phyloP scores from a whole-genome alignment of 2,797 vertebrate genomes.

The Geotrypetes seraphini region DNA sequence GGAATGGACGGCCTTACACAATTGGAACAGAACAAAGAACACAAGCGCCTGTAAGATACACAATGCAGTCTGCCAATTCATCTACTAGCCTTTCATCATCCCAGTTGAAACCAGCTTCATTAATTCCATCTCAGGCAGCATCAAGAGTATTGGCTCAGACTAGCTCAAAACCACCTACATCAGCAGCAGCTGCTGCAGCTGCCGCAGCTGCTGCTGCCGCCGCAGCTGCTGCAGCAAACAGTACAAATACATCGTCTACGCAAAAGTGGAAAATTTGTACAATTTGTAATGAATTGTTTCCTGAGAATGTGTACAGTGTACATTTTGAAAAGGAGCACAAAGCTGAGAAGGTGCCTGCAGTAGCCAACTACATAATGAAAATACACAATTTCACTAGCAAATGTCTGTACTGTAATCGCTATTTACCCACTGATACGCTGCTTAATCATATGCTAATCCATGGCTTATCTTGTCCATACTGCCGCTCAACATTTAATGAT shows the following conservation, averaged over 20 bases:
- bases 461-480: constrained; percentile 88
- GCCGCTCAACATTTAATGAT: constrained; percentile 92
- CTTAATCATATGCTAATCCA: constrained; percentile 97
- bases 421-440: constrained; percentile 91
- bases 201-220: constrained; percentile 55
- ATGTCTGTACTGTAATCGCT: constrained; percentile 97
- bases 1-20: constrained; percentile 60
- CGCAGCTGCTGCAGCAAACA: constrained; percentile 66
- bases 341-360: constrained; percentile 93
- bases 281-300: constrained; percentile 97
- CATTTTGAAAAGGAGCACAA: constrained; percentile 98
- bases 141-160: constrained; percentile 74
- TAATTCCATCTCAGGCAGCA: constrained; percentile 57
- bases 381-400: constrained; percentile 99
- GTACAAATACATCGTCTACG: constrained; percentile 84
- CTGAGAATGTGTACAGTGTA: constrained; percentile 92
- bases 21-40: constrained; percentile 60
- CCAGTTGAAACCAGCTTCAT: constrained; percentile 67
- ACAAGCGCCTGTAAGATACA: constrained; percentile 51
- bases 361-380: constrained; percentile 98
- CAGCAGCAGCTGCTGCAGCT: constrained; percentile 39
- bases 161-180: constrained; percentile 47
- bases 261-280: constrained; percentile 99
- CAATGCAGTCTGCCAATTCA: constrained; percentile 57
- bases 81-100: constrained; percentile 53